Base-by-base conservation (phyloP, 1,140 invertebrate species). In the Procambarus virginalis region DNA sequence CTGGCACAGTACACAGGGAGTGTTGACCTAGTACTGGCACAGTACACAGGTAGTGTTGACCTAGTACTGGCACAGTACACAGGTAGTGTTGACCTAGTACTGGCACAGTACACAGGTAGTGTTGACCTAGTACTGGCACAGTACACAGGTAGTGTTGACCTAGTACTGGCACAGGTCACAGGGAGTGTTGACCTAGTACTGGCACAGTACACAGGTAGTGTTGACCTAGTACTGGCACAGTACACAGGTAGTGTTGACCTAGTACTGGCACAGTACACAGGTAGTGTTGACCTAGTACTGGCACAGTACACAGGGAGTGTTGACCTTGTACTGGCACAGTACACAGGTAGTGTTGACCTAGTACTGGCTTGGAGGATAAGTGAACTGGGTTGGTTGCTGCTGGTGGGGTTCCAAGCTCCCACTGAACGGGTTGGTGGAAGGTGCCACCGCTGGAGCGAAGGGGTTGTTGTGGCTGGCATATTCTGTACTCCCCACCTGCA, bases 361-460 rank as follows among this genome's bases (percentile, higher is more conserved):
- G 85, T 68, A 80, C 46, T 80, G 85, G 22, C 55, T 58, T 20
- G 60, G 85, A n/a, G 77, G 79, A 58, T 86, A 86, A 45, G 80
- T 58, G 55, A 17, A 20, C 2, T 34, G 20, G 22, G 76, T 10
- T n/a, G 85, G 85, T 60, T 86, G 85, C 55, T 80, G 76, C 14
- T 76, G 12, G 58, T 86, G 76, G 20, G 80, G 85, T 4, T 51
- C 68, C 55, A 86, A 86, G 2, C 76, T 77, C n/a, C 76, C 76
- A 60, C 76, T 78, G 76, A 86, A 86, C 58, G 85, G 85, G 77
- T 86, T 86, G 55, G 76, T 34, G 17, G 73, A n/a, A 22, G 85
- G 85, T 2, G 85, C 51, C 6, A 70, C 70, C 5, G 85, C 76
- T 8, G 55, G 10, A n/a, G 58, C 77, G 76, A 86, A 86, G 17